Base-by-base conservation (phyloP, 2,113 vertebrate genomes). In the Megaceryle maxima region DNA sequence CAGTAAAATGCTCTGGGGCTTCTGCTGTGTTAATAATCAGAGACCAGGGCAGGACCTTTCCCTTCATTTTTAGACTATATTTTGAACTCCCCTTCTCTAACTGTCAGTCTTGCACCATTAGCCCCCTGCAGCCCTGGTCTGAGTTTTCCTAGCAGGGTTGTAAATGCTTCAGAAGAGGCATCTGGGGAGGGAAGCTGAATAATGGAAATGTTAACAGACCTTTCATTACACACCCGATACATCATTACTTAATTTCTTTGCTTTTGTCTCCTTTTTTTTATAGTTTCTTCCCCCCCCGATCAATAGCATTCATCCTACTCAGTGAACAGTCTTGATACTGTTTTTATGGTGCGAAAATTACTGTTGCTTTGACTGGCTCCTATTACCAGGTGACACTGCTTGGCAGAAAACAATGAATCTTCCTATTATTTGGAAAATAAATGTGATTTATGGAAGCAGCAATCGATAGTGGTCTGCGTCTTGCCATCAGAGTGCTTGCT, bases 281-380 rank as follows among this genome's bases (percentile, higher is more conserved):
- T n/a, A 64, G 18, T 0, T 28, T 82, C 68, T 83, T 25, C 25
- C 3, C 0, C 0, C 6, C 67, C 21, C 4, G 14, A 86, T 87
- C 83, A 82, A 74, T 92, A 92, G 43, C 55, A 64, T 92, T 92
- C 78, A 77, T 93, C 92, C 87, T 70, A 46, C 88, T 78, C 78
- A 51, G 78, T 85, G 92, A 96, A 93, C 91, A 87, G 77, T 69
- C 28, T 68, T 92, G 84, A 77, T 94, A 86, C 60, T 33, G 51
- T 60, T 96, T 96, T 97, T 96, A 92, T 88, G 90, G 91, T 41
- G 63, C 35, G 66, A 97, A 96, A 95, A 96, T 94, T 85, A 96
- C 83, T 90, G 90, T 88, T 94, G 80, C 87, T 97, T 96, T 96
- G 95, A 94, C 91, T 77, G 37, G 48, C 69, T 76, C 35, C 88